These are phyloP conservation scores for Micrastur ruficollis DNA, from an alignment of 2,797 vertebrate species.

Conservation along the genomic window DNA sequence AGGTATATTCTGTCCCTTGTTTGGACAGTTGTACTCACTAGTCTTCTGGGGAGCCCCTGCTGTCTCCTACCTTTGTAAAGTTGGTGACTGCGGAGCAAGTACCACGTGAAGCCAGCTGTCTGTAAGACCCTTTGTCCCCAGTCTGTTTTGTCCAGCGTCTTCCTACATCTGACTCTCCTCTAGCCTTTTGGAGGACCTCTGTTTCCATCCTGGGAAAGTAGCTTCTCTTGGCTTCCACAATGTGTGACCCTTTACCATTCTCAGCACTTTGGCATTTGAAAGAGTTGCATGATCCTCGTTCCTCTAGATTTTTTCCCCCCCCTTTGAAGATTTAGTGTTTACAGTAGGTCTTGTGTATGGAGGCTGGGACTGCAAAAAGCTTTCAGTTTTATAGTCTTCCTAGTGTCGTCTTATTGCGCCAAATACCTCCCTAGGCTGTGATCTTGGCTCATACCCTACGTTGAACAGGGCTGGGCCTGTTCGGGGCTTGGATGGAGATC, in stretches of 20 bases:
- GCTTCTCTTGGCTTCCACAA: neutral
- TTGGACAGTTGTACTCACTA: neutral
- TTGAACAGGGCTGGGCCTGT: constrained; percentile 35
- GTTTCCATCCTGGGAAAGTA: neutral
- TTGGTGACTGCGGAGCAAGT: neutral
- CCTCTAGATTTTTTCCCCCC: neutral
- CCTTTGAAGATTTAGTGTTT: neutral
- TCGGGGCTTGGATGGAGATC: neutral
- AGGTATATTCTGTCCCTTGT: neutral
- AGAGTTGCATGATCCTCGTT: neutral
- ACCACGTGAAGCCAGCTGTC: neutral
- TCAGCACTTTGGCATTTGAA: neutral
- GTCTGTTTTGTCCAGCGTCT: neutral
- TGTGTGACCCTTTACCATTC: neutral
- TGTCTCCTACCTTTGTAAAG: neutral
- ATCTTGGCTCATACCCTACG: neutral
- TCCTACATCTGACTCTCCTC: neutral
- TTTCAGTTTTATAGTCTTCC: neutral
- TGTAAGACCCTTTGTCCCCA: neutral
- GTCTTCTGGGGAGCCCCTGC: neutral
- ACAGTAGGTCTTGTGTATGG: neutral
- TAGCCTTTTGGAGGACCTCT: neutral
- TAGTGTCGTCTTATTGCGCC: neutral
- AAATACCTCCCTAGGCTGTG: neutral
- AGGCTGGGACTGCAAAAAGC: neutral